A percentile compares a stretch with the other conserved stretches of the same genome.
Evolutionary conservation across 2,888 invertebrate species (phyloP).

Genomic region (Rambutsinella grinnellia): DNA sequence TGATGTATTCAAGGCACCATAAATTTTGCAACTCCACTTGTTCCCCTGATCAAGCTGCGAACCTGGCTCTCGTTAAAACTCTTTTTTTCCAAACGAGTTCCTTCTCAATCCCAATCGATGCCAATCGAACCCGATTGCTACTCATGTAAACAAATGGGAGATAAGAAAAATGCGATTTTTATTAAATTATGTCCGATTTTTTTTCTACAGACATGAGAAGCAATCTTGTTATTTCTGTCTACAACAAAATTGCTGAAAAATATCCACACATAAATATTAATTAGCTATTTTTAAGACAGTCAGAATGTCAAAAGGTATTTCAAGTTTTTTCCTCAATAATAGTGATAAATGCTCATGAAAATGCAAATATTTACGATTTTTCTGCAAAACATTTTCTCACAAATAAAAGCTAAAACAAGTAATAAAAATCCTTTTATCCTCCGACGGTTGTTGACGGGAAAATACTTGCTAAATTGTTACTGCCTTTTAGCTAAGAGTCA

Average conservation of each 20-base stretch:
- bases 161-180: background rate
- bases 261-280: conserved; percentile 42
- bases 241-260: background rate
- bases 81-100: conserved; percentile 24
- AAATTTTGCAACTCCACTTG: background rate
- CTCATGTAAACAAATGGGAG: background rate
- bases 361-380: too few species aligned
- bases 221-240: background rate
- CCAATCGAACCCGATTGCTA: background rate
- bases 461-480: too few species aligned
- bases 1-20: conserved; percentile 8
- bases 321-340: too few species aligned
- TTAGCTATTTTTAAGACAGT: conserved; percentile 24
- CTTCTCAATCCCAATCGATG: background rate
- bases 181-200: background rate
- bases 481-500: too few species aligned
- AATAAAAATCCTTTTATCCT: too few species aligned
- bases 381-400: too few species aligned
- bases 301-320: conserved; percentile 17
- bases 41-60: conserved; percentile 5
- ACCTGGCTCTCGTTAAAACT: conserved; percentile 8
- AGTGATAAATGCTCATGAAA: too few species aligned
- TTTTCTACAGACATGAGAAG: background rate
- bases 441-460: too few species aligned
- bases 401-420: too few species aligned